Evolutionary conservation across 2,888 invertebrate genomes (phyloP).

Genomic region (Thelaira solivaga): DNA sequence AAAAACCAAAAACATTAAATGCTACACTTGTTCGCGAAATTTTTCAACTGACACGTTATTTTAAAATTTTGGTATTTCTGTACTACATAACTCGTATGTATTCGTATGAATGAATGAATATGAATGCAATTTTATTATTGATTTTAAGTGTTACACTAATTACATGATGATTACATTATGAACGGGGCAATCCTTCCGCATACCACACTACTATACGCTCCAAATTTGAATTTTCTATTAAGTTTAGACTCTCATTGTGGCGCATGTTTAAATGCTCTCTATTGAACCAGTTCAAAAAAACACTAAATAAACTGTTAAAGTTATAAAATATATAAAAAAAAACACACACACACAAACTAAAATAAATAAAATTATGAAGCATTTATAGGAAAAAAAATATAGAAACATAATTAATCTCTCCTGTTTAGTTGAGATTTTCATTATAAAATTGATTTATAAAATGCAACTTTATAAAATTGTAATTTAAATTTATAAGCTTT

Average conservation of each 20-base stretch:
- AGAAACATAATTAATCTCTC: too few relatives aligned
- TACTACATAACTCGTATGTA: background rate
- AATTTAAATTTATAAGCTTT: too few relatives aligned
- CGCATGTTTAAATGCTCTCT: background rate
- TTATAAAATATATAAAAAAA: background rate
- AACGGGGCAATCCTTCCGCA: conserved; percentile 55
- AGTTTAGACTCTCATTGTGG: background rate
- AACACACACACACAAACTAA: background rate
- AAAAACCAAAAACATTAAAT: too few relatives aligned
- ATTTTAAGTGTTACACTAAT: conserved; percentile 41
- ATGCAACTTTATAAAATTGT: too few relatives aligned
- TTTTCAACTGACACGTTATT: background rate
- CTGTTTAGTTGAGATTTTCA: too few relatives aligned
- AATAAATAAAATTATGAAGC: too few relatives aligned
- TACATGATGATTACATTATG: conserved; percentile 19
- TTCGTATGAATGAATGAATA: background rate
- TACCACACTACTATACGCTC: conserved; percentile 40
- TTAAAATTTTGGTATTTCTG: background rate
- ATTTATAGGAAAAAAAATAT: too few relatives aligned
- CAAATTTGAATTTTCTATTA: background rate
- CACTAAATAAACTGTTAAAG: too few relatives aligned
- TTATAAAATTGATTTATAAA: too few relatives aligned
- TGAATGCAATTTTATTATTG: conserved; percentile 42
- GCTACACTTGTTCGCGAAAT: too few relatives aligned
- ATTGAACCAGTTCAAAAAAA: background rate